phyloP scores from a whole-genome alignment of 2,113 vertebrate species.

The Tetraodon nigroviridis region DNA sequence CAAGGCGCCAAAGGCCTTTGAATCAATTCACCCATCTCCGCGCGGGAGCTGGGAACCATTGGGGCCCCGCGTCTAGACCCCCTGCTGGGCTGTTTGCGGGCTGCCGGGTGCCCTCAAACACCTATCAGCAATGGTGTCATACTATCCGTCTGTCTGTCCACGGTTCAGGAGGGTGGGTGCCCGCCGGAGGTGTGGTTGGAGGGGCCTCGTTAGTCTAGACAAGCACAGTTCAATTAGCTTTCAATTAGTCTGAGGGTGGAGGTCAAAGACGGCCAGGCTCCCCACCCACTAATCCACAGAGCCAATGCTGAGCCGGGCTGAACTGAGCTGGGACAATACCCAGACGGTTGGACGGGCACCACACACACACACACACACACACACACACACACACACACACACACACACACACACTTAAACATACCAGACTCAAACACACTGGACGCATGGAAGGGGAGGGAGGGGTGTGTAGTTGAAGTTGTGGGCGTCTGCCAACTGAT shows the following conservation, averaged over 20 bases:
- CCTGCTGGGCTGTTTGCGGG: conserved; percentile 4
- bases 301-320: conserved; percentile 58
- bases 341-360: conserved; percentile 48
- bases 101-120: conserved; percentile 10
- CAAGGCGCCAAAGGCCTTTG: neutral
- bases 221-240: conserved; percentile 79
- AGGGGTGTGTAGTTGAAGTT: conserved; percentile 15
- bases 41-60: no score
- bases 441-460: conserved; percentile 1
- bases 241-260: conserved; percentile 75
- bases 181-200: conserved; percentile 63
- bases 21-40: no score
- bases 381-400: neutral
- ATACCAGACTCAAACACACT: conserved; percentile 20
- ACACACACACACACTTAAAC: neutral
- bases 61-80: neutral
- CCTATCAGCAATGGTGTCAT: no score
- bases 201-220: conserved; percentile 78
- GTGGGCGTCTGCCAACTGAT: conserved; percentile 54
- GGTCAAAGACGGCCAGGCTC: conserved; percentile 73
- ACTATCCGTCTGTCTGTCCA: neutral
- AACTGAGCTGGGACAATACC: conserved; percentile 56
- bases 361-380: conserved; percentile 20
- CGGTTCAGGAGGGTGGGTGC: conserved; percentile 31
- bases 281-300: conserved; percentile 73